Percentiles rank a stretch among this genome's conserved stretches.
Evolutionary conservation across 2,888 invertebrate species (phyloP).

Genomic region (Tetragnatha montana): DNA sequence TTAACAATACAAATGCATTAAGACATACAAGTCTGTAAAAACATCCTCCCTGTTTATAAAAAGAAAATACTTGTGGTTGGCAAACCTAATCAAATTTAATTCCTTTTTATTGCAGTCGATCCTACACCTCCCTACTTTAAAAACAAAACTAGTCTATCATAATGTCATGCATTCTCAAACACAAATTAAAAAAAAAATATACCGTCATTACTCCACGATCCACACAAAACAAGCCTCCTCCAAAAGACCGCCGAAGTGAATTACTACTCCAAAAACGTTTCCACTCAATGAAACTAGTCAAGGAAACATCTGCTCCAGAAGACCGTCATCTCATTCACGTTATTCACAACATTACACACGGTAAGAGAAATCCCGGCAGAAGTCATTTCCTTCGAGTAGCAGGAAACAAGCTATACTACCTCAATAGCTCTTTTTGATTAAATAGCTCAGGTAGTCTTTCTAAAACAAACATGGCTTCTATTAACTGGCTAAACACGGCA

Average conservation of each 20-base stretch:
- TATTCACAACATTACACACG: neutral
- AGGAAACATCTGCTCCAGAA: neutral
- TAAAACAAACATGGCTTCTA: conserved; percentile 27
- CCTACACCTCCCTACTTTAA: too few species aligned
- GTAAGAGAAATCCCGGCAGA: neutral
- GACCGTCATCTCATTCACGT: neutral
- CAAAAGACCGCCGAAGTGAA: neutral
- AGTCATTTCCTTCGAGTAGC: neutral
- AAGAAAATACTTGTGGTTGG: too few species aligned
- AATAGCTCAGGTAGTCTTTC: conserved; percentile 11
- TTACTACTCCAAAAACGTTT: neutral
- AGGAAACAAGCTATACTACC: neutral
- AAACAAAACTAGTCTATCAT: too few species aligned
- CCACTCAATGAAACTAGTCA: neutral
- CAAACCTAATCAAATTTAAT: too few species aligned
- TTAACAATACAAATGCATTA: too few species aligned
- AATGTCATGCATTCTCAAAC: too few species aligned
- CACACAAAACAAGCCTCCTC: too few species aligned
- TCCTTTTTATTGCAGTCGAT: too few species aligned
- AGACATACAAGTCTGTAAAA: too few species aligned
- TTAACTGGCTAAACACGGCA: conserved; percentile 21
- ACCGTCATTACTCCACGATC: too few species aligned
- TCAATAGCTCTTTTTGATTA: conserved; percentile 7
- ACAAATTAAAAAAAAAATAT: too few species aligned
- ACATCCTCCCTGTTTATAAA: too few species aligned